Conservation (phyloP, 2,888 invertebrate species). For the Drosophila percnosoma region DNA sequence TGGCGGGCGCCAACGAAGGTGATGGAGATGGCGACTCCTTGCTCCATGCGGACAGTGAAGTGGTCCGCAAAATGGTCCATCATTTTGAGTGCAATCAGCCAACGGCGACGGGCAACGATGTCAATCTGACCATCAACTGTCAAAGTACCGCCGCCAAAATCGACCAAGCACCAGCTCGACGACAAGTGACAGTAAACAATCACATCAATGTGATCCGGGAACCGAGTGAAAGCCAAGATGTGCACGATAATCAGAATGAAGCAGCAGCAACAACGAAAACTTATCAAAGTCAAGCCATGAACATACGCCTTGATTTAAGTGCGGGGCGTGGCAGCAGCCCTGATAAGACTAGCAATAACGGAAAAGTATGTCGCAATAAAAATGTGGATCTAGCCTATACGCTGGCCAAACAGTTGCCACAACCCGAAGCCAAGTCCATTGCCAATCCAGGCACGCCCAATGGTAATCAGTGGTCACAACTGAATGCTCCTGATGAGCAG, state of each 20-base stretch:
- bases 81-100: conserved; percentile 82
- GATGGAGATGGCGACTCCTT: conserved; percentile 30
- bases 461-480: conserved; percentile 36
- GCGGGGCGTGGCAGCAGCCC: conserved; percentile 33
- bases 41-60: conserved; percentile 73
- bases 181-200: conserved; percentile 84
- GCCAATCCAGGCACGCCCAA: conserved; percentile 30
- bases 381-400: conserved; percentile 85
- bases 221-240: conserved; percentile 35
- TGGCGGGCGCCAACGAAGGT: conserved; percentile 87
- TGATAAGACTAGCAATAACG: conserved; percentile 79
- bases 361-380: conserved; percentile 84
- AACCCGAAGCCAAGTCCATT: conserved; percentile 34
- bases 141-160: conserved; percentile 82
- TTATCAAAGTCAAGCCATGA: conserved; percentile 80
- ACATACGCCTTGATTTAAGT: conserved; percentile 74
- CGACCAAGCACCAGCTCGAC: conserved; percentile 17
- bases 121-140: conserved; percentile 84
- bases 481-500: conserved; percentile 13
- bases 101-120: conserved; percentile 8
- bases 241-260: conserved; percentile 26
- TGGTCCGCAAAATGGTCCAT: conserved; percentile 84
- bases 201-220: conserved; percentile 81
- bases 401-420: conserved; percentile 70
- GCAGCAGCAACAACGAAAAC: conserved; percentile 21